These are phyloP conservation scores for Sebastes fasciatus DNA, from an alignment of 2,113 vertebrate species.

Conservation along the genomic window DNA sequence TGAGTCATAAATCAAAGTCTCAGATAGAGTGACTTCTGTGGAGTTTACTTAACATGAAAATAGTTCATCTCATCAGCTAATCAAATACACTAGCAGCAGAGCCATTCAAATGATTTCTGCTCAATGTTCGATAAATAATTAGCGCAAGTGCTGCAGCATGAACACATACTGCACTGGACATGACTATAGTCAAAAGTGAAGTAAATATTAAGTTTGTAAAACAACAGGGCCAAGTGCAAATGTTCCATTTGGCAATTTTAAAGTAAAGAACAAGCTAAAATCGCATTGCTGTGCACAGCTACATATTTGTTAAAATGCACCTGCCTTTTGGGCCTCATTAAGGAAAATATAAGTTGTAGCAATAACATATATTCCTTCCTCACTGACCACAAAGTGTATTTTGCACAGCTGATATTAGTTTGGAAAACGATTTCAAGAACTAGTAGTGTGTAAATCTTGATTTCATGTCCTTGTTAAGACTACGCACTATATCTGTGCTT, in stretches of 20 bases:
- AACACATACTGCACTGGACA: neutral
- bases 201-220: neutral
- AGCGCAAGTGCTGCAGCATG: neutral
- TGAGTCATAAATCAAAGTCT: constrained; percentile 30
- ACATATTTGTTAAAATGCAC: neutral
- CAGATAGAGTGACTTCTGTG: constrained; percentile 13
- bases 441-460: neutral
- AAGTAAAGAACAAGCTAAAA: neutral
- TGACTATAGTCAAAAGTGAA: neutral
- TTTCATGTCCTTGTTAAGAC: neutral
- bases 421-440: neutral
- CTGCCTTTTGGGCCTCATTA: neutral
- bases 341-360: neutral
- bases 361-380: neutral
- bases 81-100: constrained; percentile 25
- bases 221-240: neutral
- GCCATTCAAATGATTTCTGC: constrained; percentile 15
- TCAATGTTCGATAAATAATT: neutral
- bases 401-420: neutral
- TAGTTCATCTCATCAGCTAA: constrained; percentile 23
- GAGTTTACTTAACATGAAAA: constrained; percentile 34
- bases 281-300: neutral
- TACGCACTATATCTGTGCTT: neutral
- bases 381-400: neutral
- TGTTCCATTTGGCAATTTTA: neutral